Conservation (phyloP, 2,797 vertebrate genomes). For the Myotis planiceps region DNA sequence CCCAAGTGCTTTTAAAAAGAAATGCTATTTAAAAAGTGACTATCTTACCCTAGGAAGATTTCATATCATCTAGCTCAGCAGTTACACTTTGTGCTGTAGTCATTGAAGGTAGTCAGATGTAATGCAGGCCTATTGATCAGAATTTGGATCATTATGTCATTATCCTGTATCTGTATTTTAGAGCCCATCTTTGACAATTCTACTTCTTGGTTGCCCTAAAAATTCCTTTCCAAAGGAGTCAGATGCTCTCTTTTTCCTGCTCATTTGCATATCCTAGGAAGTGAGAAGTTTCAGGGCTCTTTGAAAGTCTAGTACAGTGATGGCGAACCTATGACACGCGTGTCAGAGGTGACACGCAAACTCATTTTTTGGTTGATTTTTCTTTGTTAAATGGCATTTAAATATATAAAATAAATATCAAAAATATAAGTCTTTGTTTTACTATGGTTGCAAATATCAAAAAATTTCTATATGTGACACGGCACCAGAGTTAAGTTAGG, state of each 20-base stretch:
- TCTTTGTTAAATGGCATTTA: too few species aligned
- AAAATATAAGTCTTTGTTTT: too few species aligned
- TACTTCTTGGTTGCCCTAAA: not conserved
- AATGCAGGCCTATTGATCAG: not conserved
- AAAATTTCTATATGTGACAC: too few species aligned
- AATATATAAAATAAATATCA: too few species aligned
- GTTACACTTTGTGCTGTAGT: not conserved
- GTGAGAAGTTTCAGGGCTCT: not conserved
- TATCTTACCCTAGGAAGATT: not conserved
- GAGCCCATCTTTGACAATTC: slow-evolving; percentile 9
- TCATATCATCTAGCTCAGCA: not conserved
- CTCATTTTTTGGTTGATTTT: too few species aligned
- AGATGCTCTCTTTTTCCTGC: slow-evolving; percentile 19
- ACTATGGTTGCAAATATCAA: too few species aligned
- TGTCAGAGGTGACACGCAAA: too few species aligned
- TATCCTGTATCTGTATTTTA: not conserved
- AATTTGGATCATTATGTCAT: not conserved
- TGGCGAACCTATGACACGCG: too few species aligned
- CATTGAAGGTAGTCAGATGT: not conserved
- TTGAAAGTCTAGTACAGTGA: not conserved
- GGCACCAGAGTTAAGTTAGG: too few species aligned
- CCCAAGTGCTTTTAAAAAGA: slow-evolving; percentile 38
- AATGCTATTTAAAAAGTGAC: not conserved
- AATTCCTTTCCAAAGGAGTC: not conserved
- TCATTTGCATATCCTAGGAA: slow-evolving; percentile 13